Percentiles rank a stretch among this genome's conserved stretches.
phyloP scores from a whole-genome alignment of 2,113 vertebrate genomes.

The Platysternon megacephalum region DNA sequence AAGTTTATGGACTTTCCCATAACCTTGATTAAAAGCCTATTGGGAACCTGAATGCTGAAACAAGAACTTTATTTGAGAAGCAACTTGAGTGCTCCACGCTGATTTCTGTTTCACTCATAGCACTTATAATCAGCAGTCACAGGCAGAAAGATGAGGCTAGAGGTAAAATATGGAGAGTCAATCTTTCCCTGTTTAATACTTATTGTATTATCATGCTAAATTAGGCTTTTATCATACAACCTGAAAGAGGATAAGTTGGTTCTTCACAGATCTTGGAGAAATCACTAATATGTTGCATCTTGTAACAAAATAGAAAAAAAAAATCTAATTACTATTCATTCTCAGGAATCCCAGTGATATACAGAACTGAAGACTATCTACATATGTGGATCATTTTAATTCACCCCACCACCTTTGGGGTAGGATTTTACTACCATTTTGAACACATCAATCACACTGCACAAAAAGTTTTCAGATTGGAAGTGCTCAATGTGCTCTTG shows the following conservation, averaged over 20 bases:
- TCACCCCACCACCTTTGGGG: rapidly evolving
- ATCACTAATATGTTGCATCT: background rate
- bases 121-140: constrained; percentile 71
- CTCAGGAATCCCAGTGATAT: background rate
- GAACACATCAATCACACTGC: background rate
- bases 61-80: constrained; percentile 60
- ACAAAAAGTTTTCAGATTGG: background rate
- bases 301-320: background rate
- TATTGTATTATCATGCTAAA: constrained; percentile 16
- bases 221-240: background rate
- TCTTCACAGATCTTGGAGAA: background rate
- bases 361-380: background rate
- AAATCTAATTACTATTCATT: background rate
- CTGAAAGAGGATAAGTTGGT: background rate
- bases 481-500: background rate
- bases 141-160: background rate
- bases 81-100: constrained; percentile 41
- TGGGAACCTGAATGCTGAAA: constrained; percentile 70
- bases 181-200: constrained; percentile 31
- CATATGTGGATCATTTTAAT: background rate
- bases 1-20: constrained; percentile 79
- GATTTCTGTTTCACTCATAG: constrained; percentile 71
- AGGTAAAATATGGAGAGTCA: constrained; percentile 27
- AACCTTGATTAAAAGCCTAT: constrained; percentile 80
- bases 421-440: rapidly evolving